Base-by-base conservation (phyloP, 2,888 invertebrate species). In the Lissonota sp. region DNA sequence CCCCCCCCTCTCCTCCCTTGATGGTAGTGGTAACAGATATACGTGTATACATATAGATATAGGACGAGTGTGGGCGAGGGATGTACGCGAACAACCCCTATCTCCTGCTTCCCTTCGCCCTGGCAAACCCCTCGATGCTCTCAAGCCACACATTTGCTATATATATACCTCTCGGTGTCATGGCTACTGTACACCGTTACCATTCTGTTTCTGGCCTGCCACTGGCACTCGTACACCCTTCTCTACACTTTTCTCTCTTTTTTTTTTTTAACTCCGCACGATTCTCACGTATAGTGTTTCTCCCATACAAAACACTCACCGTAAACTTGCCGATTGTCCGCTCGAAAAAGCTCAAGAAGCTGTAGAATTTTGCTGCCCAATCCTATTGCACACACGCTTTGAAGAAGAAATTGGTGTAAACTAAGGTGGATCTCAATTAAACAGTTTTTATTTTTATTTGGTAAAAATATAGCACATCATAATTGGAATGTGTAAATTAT, bases 151-250 rank as follows among this genome's bases (percentile, higher is more conserved):
- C 16, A 51, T 42, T 58, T 12, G 26, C 63, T 55, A 58, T 39
- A 57, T 55, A 58, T 39, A 57, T 42, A 14, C 1, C 26, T 26
- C 66, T 14, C 63, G 87, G 86, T 90, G 89, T 88, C 88, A 88
- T 89, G 89, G 88, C 89, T 90, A 86, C 84, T 83, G 79, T 84
- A 81, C 82, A 79, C 77, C 74, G 67, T 80, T 63, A 77, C 81
- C 51, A 81, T 73, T 78, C 73, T 64, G 58, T 73, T 71, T 80
- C 80, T 82, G 57, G 26, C 60, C 75, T 80, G 71, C 78, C 70
- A 74, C 69, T 53, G 49, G 5, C 42, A 49, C 42, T 46, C 55
- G 39, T 46, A 51, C 63, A n/a, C 37, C 6, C 42, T 40, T 12
- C 16, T 49, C 39, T 55, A 16, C 67, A 14, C 53, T 53, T 53